Percentiles rank a stretch among this genome's conserved stretches.
phyloP scores from a whole-genome alignment of 1,140 invertebrate species.

The Bombus turneri region DNA sequence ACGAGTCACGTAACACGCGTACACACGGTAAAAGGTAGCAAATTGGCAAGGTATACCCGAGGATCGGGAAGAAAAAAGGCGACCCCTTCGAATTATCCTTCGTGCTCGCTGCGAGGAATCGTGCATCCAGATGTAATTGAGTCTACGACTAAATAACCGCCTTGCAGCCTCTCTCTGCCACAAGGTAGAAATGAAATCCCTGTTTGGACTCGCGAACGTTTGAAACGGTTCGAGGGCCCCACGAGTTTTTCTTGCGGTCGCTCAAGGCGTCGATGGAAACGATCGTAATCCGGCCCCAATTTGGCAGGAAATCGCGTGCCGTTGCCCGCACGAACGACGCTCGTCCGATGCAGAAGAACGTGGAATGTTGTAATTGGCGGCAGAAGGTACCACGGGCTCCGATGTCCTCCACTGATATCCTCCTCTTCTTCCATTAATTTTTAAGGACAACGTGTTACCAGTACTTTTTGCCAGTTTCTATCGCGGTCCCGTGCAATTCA shows the following conservation, averaged over 20 bases:
- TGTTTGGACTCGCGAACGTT: background rate
- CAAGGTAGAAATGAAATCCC: slow-evolving; percentile 59
- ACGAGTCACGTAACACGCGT: slow-evolving; percentile 54
- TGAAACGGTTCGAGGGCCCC: background rate
- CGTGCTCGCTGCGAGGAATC: slow-evolving; percentile 57
- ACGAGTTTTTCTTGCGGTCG: slow-evolving; percentile 32
- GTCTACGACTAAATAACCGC: slow-evolving; percentile 52
- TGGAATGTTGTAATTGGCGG: slow-evolving; percentile 77
- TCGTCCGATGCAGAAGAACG: slow-evolving; percentile 50
- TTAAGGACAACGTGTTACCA: slow-evolving; percentile 49
- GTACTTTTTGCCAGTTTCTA: slow-evolving; percentile 36
- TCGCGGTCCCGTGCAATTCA: background rate
- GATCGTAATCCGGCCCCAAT: slow-evolving; percentile 65
- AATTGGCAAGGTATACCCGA: slow-evolving; percentile 22
- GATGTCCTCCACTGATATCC: slow-evolving; percentile 69
- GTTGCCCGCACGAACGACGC: slow-evolving; percentile 55
- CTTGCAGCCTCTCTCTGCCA: slow-evolving; percentile 19
- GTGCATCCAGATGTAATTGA: slow-evolving; percentile 49
- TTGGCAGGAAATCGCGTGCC: slow-evolving; percentile 74
- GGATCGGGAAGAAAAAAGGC: background rate
- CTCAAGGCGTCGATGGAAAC: slow-evolving; percentile 67
- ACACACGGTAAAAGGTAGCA: slow-evolving; percentile 43
- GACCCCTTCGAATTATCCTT: slow-evolving; percentile 46
- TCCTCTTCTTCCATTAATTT: slow-evolving; percentile 44
- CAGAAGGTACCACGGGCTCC: slow-evolving; percentile 75